Base-by-base conservation (phyloP, 2,797 vertebrate genomes). In the Kryptopterus vitreolus region DNA sequence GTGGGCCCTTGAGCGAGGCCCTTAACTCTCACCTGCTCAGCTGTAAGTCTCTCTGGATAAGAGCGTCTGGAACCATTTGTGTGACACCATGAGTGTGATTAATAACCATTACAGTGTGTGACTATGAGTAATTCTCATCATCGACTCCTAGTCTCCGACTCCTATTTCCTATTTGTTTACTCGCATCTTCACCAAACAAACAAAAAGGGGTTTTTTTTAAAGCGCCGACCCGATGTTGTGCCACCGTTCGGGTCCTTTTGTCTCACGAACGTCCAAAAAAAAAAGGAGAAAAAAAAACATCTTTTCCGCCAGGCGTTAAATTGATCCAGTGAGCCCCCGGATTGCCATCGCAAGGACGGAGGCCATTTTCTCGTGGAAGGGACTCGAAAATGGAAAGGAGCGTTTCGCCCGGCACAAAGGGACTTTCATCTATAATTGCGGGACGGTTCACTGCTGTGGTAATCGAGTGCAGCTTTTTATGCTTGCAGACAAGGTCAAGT, bases 371-470 rank as follows among this genome's bases (percentile, higher is more conserved):
- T 69, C 66, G 33, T 69, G 43, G 20, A n/a, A 70, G 57, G 43
- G 65, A 71, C 55, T 53, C 18, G 65, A 77, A 81, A 81, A 77
- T 77, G 58, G 62, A 77, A 53, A n/a, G 43, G 7, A 70, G 73
- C 31, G 5, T 81, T 26, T n/a, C n/a, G n/a, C 18, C 16, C 9
- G 43, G 43, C 65, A 62, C 63, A 70, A 69, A 76, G 65, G 57
- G 65, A 81, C 73, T 76, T 81, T 81, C 80, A 76, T 70, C 73
- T 72, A 65, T 74, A 80, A 80, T 80, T 74, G 63, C 15, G 29
- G 15, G 46, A 75, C 11, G 55, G 73, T 81, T 81, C 73, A 77
- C 71, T 53, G 80, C 80, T 53, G 80, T 76, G 80, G 74, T 73
- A 81, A 70, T 70, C 57, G 63, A 76, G 73, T 70, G 80, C 66